Conservation (phyloP, 1,140 invertebrate genomes). For the Formica selysi region DNA sequence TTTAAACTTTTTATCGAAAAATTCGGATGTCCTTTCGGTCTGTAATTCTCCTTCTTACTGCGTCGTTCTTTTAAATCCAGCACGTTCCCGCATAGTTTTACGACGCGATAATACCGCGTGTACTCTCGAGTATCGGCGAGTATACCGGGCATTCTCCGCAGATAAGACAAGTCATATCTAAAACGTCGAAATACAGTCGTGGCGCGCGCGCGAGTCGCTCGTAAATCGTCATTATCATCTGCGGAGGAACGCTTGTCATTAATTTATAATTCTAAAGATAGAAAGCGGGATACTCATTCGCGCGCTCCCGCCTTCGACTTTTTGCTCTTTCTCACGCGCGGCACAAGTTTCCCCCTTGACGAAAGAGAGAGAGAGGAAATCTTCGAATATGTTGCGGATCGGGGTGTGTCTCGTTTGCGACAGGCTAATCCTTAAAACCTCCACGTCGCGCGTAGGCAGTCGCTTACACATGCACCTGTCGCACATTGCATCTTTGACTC, state of each 20-base stretch:
- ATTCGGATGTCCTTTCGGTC: slow-evolving; percentile 8
- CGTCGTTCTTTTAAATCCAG: slow-evolving; percentile 6
- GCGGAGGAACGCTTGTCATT: slow-evolving; percentile 36
- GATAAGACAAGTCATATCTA: slow-evolving; percentile 44
- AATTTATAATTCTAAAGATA: slow-evolving; percentile 64
- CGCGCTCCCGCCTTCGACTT: slow-evolving; percentile 10
- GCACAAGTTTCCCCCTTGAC: not conserved
- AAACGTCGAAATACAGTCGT: slow-evolving; percentile 55
- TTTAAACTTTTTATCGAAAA: slow-evolving; percentile 1
- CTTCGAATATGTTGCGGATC: not conserved
- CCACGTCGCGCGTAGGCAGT: slow-evolving; percentile 28
- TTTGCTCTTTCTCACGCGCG: slow-evolving; percentile 4
- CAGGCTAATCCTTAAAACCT: slow-evolving; percentile 37
- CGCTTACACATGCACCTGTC: slow-evolving; percentile 48
- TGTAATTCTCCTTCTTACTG: not conserved
- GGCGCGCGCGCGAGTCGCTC: slow-evolving; percentile 35
- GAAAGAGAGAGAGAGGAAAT: slow-evolving; percentile 9
- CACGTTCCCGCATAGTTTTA: slow-evolving; percentile 4
- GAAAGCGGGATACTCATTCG: slow-evolving; percentile 18
- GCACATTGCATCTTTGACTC: slow-evolving; percentile 32
- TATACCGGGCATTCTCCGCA: slow-evolving; percentile 18
- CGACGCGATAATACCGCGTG: slow-evolving; percentile 1
- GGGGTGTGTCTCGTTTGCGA: slow-evolving; percentile 41
- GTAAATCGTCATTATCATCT: slow-evolving; percentile 55
- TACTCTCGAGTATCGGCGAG: slow-evolving; percentile 17